These are phyloP conservation scores for Nothura maculosa DNA, from an alignment of 2,797 vertebrate species.

Conservation along the genomic window DNA sequence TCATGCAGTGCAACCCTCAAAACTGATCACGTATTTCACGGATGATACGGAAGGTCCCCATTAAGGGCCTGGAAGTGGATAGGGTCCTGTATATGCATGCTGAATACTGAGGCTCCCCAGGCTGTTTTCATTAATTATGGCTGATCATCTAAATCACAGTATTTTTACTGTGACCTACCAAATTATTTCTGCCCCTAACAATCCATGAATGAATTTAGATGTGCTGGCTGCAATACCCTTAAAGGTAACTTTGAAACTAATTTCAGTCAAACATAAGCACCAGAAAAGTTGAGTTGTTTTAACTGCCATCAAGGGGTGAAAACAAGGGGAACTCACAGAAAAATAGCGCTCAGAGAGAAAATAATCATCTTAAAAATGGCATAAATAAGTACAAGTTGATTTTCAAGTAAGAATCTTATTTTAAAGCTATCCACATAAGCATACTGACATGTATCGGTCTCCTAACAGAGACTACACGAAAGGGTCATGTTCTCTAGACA, in stretches of 20 bases:
- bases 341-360: neutral
- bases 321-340: neutral
- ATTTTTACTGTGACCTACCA: slow-evolving; percentile 5
- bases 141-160: slow-evolving; percentile 33
- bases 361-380: neutral
- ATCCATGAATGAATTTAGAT: neutral
- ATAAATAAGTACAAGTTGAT: neutral
- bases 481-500: too few species aligned
- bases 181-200: slow-evolving; percentile 28
- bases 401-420: neutral
- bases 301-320: neutral
- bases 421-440: neutral
- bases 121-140: slow-evolving; percentile 1
- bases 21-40: neutral
- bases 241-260: neutral
- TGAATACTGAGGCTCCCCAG: neutral
- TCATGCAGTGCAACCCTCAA: neutral
- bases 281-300: neutral
- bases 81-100: neutral
- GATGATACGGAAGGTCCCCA: neutral
- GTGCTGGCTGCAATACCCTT: neutral
- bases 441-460: too few species aligned
- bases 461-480: neutral
- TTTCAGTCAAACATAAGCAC: neutral
- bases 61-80: neutral